phyloP scores from a whole-genome alignment of 2,888 invertebrate genomes.

The Lamellibrachia columna region DNA sequence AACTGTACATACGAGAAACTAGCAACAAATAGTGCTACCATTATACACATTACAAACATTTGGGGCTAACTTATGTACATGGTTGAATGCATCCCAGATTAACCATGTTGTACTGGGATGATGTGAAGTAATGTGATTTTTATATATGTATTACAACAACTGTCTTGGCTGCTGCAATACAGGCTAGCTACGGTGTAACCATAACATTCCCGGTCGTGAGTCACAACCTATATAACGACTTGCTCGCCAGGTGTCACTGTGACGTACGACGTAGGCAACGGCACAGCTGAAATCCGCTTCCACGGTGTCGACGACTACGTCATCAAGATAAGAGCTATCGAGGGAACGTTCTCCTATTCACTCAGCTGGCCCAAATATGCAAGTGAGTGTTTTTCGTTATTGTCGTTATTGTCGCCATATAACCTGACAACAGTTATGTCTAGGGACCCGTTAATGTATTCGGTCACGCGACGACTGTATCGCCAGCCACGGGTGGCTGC shows the following conservation, averaged over 20 bases:
- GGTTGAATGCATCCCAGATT: too few relatives aligned
- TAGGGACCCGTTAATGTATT: too few relatives aligned
- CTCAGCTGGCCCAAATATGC: conserved; percentile 10
- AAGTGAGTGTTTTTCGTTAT: not conserved
- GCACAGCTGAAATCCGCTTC: not conserved
- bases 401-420: not conserved
- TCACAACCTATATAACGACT: not conserved
- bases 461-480: not conserved
- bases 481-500: not conserved
- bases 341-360: not conserved
- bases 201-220: not conserved
- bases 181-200: too few relatives aligned
- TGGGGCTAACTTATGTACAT: too few relatives aligned
- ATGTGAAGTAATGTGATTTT: too few relatives aligned
- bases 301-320: not conserved
- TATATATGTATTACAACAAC: too few relatives aligned
- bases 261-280: not conserved
- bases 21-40: too few relatives aligned
- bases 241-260: not conserved
- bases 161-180: too few relatives aligned
- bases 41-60: too few relatives aligned
- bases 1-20: too few relatives aligned
- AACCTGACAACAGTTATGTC: too few relatives aligned
- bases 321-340: not conserved
- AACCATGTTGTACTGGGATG: too few relatives aligned